Base-by-base conservation (phyloP, 2,113 vertebrate species). In the Thermophis baileyi region DNA sequence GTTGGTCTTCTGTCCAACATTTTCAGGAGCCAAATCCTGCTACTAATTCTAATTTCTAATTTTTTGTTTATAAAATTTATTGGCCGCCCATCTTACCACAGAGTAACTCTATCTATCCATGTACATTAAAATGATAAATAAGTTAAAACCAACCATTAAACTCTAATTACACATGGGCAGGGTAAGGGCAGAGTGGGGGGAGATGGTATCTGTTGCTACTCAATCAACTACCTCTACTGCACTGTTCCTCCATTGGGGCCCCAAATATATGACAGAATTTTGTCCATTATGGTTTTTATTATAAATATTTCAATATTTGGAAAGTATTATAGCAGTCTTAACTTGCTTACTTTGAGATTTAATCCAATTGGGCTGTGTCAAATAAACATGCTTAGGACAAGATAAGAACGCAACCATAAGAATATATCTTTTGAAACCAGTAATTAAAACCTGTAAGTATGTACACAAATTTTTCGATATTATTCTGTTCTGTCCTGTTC, bases 351-450 rank as follows among this genome's bases (percentile, higher is more conserved):
- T 63, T 50, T 20, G 30, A 69, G 10, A 88, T 74, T 88, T 92
- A 92, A 55, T 3, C 40, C 86, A 74, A 20, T 44, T 35, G 57
- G 14, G 25, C 14, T 12, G 7, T 92, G 57, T 35, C 87, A 94
- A 85, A 85, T 92, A 90, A 55, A 24, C 93, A 93, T 16, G 20
- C 92, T 93, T 91, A 51, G 93, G 63, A 93, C 87, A 94, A 95
- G 94, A 92, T 18, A 24, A 81, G 11, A 25, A 30, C 46, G 20
- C 50, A 69, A 35, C 25, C 35, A 46, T n/a, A 91, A 1, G 18
- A 44, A 44, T 27, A 46, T 91, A 60, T 30, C 18, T 91, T 54
- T 69, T 69, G 30, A 16, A 69, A 69, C 40, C 35, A 57, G 30
- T 57, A 55, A 30, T 30, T 47, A 86, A n/a, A 18, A 10, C 8